These are phyloP conservation scores for Mycteria americana DNA, from an alignment of 2,797 vertebrate species.

Conservation along the genomic window DNA sequence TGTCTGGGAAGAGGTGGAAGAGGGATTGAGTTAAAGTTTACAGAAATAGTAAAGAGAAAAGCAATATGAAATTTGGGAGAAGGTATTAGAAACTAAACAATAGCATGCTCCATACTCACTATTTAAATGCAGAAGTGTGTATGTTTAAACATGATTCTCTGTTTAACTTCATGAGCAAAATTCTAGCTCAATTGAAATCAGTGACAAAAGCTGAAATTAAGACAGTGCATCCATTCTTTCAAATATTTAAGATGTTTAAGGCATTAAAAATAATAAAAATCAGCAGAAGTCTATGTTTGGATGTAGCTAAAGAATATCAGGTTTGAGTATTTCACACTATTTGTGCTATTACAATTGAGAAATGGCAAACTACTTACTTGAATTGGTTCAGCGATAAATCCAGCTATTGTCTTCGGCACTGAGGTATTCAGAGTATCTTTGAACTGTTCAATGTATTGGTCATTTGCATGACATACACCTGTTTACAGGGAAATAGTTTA, in stretches of 20 bases:
- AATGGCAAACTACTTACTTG: constrained; percentile 77
- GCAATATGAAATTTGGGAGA: background rate
- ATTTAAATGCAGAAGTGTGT: background rate
- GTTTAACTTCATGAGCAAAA: background rate
- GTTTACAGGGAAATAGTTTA: background rate
- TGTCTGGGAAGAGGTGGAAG: background rate
- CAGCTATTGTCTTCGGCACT: constrained; percentile 84
- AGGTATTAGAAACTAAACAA: background rate
- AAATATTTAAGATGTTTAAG: background rate
- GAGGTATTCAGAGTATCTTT: constrained; percentile 86
- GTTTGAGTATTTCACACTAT: background rate
- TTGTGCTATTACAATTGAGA: background rate
- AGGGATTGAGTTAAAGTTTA: background rate
- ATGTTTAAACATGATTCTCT: background rate
- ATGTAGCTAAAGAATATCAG: background rate
- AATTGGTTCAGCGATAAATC: constrained; percentile 92
- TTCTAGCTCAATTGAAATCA: background rate
- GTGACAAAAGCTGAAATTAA: background rate
- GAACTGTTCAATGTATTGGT: constrained; percentile 87
- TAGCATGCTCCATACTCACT: background rate
- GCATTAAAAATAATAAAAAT: background rate
- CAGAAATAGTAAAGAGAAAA: background rate
- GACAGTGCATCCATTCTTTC: background rate
- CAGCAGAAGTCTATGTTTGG: background rate
- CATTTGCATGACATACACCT: constrained; percentile 88